Evolutionary conservation across 2,797 vertebrate genomes (phyloP).

Genomic region (Micrastur ruficollis): DNA sequence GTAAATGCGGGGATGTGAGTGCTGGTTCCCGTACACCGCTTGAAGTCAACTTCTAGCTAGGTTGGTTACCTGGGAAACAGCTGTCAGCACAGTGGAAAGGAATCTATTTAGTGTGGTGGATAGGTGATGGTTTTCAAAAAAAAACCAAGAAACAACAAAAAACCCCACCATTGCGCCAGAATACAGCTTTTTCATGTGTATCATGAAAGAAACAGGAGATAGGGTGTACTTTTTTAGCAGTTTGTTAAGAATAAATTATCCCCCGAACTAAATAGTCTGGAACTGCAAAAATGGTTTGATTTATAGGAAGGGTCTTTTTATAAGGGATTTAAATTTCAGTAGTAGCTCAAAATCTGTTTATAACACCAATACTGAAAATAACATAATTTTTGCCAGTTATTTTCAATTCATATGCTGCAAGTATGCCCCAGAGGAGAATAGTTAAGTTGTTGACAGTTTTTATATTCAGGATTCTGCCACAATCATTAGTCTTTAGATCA

Average conservation of each 20-base stretch:
- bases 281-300: neutral
- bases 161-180: neutral
- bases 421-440: neutral
- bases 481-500: neutral
- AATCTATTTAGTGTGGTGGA: constrained; percentile 23
- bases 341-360: neutral
- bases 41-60: constrained; percentile 40
- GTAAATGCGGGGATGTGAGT: neutral
- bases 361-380: neutral
- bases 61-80: constrained; percentile 67
- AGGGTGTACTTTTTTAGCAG: neutral
- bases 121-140: neutral
- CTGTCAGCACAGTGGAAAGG: constrained; percentile 37
- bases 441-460: neutral
- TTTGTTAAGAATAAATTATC: neutral
- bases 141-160: neutral
- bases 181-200: neutral
- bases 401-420: neutral
- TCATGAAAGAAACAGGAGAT: neutral
- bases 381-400: neutral
- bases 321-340: neutral
- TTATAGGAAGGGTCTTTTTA: neutral
- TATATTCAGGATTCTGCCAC: neutral
- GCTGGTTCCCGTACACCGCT: neutral
- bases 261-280: neutral